Evolutionary conservation across 2,888 invertebrate species (phyloP), one percentile per base, ranked within the genome.

Genomic region (Nomada ruficornis): DNA sequence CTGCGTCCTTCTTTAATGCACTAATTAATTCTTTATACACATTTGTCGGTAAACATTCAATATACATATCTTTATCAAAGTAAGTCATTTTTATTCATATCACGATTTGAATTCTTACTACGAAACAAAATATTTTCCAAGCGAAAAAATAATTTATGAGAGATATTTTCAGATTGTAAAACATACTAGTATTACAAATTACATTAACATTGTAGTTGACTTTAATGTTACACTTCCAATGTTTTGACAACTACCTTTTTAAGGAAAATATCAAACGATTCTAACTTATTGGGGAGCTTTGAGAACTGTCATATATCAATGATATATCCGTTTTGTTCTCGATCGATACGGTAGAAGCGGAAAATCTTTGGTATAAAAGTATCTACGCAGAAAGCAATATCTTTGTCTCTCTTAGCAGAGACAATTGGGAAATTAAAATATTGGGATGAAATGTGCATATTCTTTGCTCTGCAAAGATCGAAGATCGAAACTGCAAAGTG

Each of bases 21-120:
- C 77, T 64, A 5, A 91, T 63, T 52, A 92, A 82, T 73, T 91
- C 89, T n/a, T 86, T 88, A 23, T 91, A 86, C 11, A 88, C 67
- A 26, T 68, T 62, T 18, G 69, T 52, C 62, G 92, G 91, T 70
- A 92, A 79, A 60, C 72, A 65, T 55, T 89, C 86, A 18, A 92
- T 77, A n/a, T 74, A 80, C 42, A 89, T 62, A 26, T 91, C 81
- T 68, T 90, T 84, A 18, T 89, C 80, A 20, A 87, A 87, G 69
- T 71, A 81, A 59, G 83, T 83, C 92, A 91, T 92, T 77, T n/a
- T 71, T 44, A 20, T 15, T 44, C 1, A 13, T 10, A 18, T 67
- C 13, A 1, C 26, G 70, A 71, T 20, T 29, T 3, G 54, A 59
- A 64, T 42, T 9, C 2, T 4, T 50, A 47, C 26, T n/a, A 10